Percentiles rank a stretch among this genome's conserved stretches.
These are phyloP conservation scores for Platysternon megacephalum DNA, from an alignment of 2,113 vertebrate species.

Conservation along the genomic window DNA sequence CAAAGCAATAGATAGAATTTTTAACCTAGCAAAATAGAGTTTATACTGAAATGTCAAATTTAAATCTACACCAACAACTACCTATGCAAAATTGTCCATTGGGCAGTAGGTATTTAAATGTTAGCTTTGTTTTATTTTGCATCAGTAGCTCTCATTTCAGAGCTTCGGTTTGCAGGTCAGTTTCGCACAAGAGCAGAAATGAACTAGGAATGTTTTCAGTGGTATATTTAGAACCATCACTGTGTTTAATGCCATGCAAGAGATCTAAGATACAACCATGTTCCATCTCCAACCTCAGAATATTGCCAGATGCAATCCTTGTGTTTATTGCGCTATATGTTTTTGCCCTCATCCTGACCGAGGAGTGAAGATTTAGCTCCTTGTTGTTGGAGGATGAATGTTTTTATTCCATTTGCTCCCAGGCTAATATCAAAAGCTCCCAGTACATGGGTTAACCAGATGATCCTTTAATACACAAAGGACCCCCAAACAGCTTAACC, in stretches of 20 bases:
- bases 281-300: not conserved
- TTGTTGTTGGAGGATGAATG: slow-evolving; percentile 65
- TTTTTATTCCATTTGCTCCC: slow-evolving; percentile 71
- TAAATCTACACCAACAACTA: accelerated
- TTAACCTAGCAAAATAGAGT: not conserved
- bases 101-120: accelerated
- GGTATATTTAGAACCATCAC: not conserved
- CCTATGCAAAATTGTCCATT: accelerated
- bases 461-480: slow-evolving; percentile 82
- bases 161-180: not conserved
- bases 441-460: slow-evolving; percentile 79
- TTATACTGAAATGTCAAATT: not conserved
- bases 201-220: not conserved
- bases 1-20: not conserved
- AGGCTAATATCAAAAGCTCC: slow-evolving; percentile 72
- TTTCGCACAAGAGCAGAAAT: not conserved
- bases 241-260: not conserved
- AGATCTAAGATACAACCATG: not conserved
- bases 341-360: not conserved
- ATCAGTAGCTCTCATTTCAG: accelerated
- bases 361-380: slow-evolving; percentile 65
- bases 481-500: slow-evolving; percentile 81
- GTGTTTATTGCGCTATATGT: not conserved
- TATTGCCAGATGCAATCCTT: not conserved
- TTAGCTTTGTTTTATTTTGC: accelerated